Evolutionary conservation across 64 coral and sea anemone genomes (phyloP).

Genomic region (Stichodactyla helianthus): DNA sequence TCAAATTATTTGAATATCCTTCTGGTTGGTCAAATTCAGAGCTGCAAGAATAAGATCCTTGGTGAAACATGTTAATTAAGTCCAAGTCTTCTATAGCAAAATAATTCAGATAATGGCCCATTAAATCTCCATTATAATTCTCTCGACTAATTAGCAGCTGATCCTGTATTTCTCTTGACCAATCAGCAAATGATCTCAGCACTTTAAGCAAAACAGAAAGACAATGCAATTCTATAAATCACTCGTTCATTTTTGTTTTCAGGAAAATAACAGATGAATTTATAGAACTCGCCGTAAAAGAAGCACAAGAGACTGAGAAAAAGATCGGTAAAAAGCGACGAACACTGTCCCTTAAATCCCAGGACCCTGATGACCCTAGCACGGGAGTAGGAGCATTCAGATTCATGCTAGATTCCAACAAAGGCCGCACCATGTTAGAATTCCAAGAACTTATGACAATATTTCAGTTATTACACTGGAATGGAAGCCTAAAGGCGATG

Average conservation of each 20-base stretch:
- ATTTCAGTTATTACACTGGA: conserved; percentile 91
- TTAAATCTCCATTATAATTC: too few species aligned
- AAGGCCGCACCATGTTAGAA: conserved; percentile 81
- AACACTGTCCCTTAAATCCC: conserved; percentile 50
- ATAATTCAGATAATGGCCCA: too few species aligned
- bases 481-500: conserved; percentile 93
- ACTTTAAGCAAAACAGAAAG: too few species aligned
- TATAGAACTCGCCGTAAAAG: conserved; percentile 82
- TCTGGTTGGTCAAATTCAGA: too few species aligned
- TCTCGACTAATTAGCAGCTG: too few species aligned
- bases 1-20: too few species aligned
- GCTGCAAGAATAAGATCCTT: too few species aligned
- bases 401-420: conserved; percentile 92
- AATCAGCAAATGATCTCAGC: too few species aligned
- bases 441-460: conserved; percentile 98
- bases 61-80: too few species aligned
- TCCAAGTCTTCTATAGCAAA: too few species aligned
- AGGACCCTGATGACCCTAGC: conserved; percentile 52
- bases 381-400: conserved; percentile 86
- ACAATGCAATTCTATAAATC: too few species aligned
- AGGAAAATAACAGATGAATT: conserved; percentile 98
- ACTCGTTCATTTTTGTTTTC: not conserved
- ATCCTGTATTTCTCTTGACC: too few species aligned
- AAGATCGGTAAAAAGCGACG: conserved; percentile 47
- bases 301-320: conserved; percentile 71